Evolutionary conservation across 2,113 vertebrate species (phyloP).

Genomic region (Cynoglossus semilaevis): DNA sequence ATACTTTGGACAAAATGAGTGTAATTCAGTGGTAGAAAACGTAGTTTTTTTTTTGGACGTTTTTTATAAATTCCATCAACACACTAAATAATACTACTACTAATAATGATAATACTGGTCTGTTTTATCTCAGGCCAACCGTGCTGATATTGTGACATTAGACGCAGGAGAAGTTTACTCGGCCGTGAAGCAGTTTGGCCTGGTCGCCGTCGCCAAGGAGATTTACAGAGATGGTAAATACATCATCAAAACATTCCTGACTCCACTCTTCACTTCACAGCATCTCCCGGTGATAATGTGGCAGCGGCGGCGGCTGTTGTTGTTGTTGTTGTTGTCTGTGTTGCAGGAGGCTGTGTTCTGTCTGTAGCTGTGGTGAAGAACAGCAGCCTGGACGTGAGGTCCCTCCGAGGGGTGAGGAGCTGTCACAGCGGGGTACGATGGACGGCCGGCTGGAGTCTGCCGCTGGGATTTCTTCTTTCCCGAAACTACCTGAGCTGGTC

Average conservation of each 20-base stretch:
- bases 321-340: background rate
- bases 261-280: background rate
- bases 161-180: conserved; percentile 89
- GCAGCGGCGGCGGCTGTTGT: background rate
- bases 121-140: conserved; percentile 76
- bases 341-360: conserved; percentile 81
- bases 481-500: conserved; percentile 82
- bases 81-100: too few relatives aligned
- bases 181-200: conserved; percentile 84
- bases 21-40: too few relatives aligned
- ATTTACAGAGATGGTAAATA: conserved; percentile 80
- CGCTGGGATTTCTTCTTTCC: conserved; percentile 84
- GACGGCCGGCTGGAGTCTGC: conserved; percentile 89
- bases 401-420: conserved; percentile 77
- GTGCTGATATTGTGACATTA: conserved; percentile 83
- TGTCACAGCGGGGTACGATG: conserved; percentile 86
- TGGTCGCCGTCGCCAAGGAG: conserved; percentile 84
- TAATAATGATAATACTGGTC: background rate
- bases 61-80: too few relatives aligned
- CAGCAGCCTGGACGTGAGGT: conserved; percentile 74
- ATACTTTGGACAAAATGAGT: too few relatives aligned
- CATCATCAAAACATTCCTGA: too few relatives aligned
- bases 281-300: background rate
- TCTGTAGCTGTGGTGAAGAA: conserved; percentile 82
- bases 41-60: too few relatives aligned